Conservation (phyloP, 2,113 vertebrate species). For the Nipponia nippon region DNA sequence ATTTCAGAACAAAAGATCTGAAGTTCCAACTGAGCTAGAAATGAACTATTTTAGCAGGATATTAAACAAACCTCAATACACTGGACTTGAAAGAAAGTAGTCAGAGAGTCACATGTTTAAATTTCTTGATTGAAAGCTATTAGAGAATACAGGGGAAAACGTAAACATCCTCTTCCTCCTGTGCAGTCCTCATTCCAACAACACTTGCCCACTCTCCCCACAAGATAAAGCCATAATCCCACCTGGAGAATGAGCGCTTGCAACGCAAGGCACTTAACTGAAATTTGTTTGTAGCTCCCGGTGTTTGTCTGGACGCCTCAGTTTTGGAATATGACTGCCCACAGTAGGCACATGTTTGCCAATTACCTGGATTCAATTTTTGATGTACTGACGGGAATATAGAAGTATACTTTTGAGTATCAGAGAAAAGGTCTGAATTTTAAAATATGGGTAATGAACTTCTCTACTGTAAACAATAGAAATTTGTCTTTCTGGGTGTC, state of each 20-base stretch:
- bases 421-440: not conserved
- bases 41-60: not conserved
- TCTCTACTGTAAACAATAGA: not conserved
- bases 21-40: not conserved
- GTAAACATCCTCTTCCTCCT: slow-evolving; percentile 44
- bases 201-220: not conserved
- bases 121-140: not conserved
- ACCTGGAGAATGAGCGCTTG: not conserved
- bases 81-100: slow-evolving; percentile 19
- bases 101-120: not conserved
- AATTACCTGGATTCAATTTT: not conserved
- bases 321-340: not conserved
- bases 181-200: not conserved
- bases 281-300: not conserved
- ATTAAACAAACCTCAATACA: slow-evolving; percentile 27
- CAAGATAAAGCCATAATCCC: not conserved
- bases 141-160: not conserved
- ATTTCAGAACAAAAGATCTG: slow-evolving; percentile 31
- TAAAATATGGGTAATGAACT: not conserved
- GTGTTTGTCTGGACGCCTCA: not conserved
- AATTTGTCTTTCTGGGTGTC: not conserved
- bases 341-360: not conserved
- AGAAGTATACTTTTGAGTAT: not conserved
- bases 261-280: not conserved
- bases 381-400: not conserved